Conservation (phyloP, 2,113 vertebrate genomes). For the Pteronura brasiliensis region DNA sequence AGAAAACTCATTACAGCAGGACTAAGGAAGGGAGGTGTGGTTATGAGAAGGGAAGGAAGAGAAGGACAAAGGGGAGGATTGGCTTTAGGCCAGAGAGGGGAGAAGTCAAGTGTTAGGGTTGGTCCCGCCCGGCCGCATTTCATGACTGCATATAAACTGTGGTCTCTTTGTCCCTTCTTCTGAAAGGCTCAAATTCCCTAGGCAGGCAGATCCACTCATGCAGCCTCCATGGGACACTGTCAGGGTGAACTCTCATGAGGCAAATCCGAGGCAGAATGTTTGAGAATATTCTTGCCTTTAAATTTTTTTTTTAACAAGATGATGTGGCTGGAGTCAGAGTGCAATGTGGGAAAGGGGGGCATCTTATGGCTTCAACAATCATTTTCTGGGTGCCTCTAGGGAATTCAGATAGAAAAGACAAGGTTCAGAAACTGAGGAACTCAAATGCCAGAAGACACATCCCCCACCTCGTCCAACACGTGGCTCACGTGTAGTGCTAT, state of each 20-base stretch:
- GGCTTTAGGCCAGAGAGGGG: neutral
- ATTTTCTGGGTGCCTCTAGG: neutral
- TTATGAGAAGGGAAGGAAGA: neutral
- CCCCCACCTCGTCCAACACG: neutral
- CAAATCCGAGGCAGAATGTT: neutral
- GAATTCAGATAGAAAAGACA: neutral
- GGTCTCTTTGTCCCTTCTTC: neutral
- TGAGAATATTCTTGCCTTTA: neutral
- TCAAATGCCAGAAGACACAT: neutral
- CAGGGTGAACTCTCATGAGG: neutral
- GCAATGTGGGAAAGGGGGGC: neutral
- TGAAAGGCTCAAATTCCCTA: neutral
- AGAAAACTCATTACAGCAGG: neutral
- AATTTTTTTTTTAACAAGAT: neutral
- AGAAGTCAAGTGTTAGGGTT: neutral
- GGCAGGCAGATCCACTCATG: neutral
- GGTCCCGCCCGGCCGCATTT: fast-evolving
- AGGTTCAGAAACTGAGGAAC: neutral
- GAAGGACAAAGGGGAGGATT: neutral
- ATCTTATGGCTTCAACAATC: neutral
- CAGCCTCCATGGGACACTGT: neutral
- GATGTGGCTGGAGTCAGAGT: neutral
- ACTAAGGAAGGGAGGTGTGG: neutral
- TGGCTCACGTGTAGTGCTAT: neutral
- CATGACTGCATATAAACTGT: neutral